Base-by-base conservation (phyloP, 2,113 vertebrate species). In the Anseranas semipalmata region DNA sequence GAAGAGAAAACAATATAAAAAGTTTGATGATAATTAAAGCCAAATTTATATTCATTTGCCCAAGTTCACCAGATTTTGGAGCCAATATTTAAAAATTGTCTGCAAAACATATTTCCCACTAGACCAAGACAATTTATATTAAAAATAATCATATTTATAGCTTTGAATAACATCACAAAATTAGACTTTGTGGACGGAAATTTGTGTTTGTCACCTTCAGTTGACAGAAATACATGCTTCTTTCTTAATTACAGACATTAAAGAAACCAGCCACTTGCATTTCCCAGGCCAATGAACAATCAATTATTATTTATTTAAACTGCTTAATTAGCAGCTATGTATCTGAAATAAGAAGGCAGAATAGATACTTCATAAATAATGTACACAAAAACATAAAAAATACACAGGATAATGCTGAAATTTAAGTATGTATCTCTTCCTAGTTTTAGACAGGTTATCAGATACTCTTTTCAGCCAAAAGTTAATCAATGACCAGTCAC, bases 21-120 rank as follows among this genome's bases (percentile, higher is more conserved):
- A 89, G 32, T 79, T 87, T 91, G 7, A 85, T 62, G 30, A 53
- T 88, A 97, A 92, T 96, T 93, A 92, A 95, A 97, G 63, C 7
- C 46, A 80, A 95, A 85, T 55, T 79, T 92, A 45, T 90, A 25
- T n/a, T 90, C 30, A 16, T 39, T 93, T 65, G 17, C 14, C 9
- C 60, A 45, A 91, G 37, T 48, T 90, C 19, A 91, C 27, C 0
- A 14, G 62, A n/a, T 95, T 93, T 93, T 65, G 12, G 86, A 43
- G 52, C 66, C 86, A 92, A 60, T 33, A 37, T 62, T 59, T 17
- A 62, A 89, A 91, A 95, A 37, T 28, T 68, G 30, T 85, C n/a
- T 91, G 14, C 37, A 84, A 84, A 79, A 66, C 4, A 16, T 80
- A 48, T 32, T 84, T 91, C 91, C 53, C 35, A 59, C 45, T 50